Percentiles rank a stretch among this genome's conserved stretches.
These are phyloP conservation scores for Aphelocoma californica DNA, from an alignment of 2,797 vertebrate species.

Conservation along the genomic window DNA sequence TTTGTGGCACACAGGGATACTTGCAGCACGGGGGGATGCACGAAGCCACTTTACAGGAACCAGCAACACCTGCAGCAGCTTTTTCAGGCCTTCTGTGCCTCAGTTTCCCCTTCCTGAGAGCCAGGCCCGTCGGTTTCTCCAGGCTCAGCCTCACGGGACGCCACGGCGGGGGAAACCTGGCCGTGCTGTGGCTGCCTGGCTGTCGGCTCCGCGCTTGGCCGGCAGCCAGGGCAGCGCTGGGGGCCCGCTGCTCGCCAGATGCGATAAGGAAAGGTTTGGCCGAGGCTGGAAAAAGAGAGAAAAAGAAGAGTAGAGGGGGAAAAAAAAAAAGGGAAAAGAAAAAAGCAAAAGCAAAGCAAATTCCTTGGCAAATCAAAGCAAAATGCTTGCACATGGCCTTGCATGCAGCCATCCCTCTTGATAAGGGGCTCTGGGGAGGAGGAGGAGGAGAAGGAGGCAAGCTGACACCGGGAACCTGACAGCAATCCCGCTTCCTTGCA, in stretches of 20 bases:
- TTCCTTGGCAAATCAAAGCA: constrained; percentile 46
- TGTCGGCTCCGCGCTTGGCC: background rate
- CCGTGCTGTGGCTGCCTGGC: background rate
- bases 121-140: fast-evolving
- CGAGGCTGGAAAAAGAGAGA: background rate
- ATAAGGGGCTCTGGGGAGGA: background rate
- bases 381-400: background rate
- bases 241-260: constrained; percentile 44
- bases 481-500: fast-evolving
- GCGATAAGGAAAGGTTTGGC: constrained; percentile 30
- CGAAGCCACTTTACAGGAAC: fast-evolving
- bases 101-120: background rate
- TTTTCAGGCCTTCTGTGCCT: background rate
- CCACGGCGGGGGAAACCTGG: background rate
- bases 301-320: fast-evolving
- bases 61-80: background rate
- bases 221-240: background rate
- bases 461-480: background rate
- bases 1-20: fast-evolving
- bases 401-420: background rate
- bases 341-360: constrained; percentile 24
- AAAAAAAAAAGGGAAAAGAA: fast-evolving
- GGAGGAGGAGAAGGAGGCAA: background rate
- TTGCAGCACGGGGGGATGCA: fast-evolving
- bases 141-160: background rate